phyloP scores from a whole-genome alignment of 2,888 invertebrate genomes.

The Eupeodes luniger region DNA sequence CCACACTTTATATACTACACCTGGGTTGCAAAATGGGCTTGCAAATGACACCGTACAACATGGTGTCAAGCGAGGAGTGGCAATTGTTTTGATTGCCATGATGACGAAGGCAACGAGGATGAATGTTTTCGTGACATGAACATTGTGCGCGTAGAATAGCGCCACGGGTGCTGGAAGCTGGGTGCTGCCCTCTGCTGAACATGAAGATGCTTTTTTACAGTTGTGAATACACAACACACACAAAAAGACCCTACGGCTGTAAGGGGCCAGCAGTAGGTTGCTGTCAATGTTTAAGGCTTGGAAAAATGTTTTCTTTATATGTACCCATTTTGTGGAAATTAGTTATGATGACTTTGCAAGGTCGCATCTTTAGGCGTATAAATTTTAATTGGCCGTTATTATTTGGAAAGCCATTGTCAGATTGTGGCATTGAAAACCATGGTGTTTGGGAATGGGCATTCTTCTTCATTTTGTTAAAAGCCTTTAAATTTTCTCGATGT shows the following conservation, averaged over 20 bases:
- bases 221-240: neutral
- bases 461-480: slow-evolving; percentile 41
- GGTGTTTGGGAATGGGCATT: slow-evolving; percentile 36
- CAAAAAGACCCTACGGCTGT: slow-evolving; percentile 50
- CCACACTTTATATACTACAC: slow-evolving; percentile 7
- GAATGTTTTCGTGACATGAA: slow-evolving; percentile 69
- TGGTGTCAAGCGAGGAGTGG: slow-evolving; percentile 61
- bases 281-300: slow-evolving; percentile 8
- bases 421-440: slow-evolving; percentile 61
- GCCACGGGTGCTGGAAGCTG: slow-evolving; percentile 40
- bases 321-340: slow-evolving; percentile 30
- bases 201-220: slow-evolving; percentile 3
- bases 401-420: slow-evolving; percentile 59
- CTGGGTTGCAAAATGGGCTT: slow-evolving; percentile 47
- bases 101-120: slow-evolving; percentile 52
- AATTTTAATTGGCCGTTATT: slow-evolving; percentile 63
- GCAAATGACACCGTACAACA: slow-evolving; percentile 43
- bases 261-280: neutral
- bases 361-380: slow-evolving; percentile 57
- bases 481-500: slow-evolving; percentile 14
- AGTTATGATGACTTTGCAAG: slow-evolving; percentile 48
- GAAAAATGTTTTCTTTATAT: neutral
- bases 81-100: slow-evolving; percentile 62
- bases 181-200: slow-evolving; percentile 4
- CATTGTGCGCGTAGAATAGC: slow-evolving; percentile 37